A percentile compares a stretch with the other conserved stretches of the same genome.
Evolutionary conservation across 37 sponge, comb jelly and placozoan species (phyloP).

Genomic region (Oopsacas minuta): DNA sequence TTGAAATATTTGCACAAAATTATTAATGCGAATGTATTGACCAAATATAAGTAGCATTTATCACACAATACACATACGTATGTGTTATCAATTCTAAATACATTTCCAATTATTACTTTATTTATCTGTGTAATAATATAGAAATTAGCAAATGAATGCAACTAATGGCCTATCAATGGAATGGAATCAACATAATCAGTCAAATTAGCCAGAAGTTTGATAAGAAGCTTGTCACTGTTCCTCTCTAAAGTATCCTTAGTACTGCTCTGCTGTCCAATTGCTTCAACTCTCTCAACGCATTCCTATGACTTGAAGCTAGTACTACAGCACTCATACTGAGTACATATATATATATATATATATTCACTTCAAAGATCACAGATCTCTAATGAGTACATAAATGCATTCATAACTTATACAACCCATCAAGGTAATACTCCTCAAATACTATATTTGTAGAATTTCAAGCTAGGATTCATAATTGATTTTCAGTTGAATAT

Average conservation of each 20-base stretch:
- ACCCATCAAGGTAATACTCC: not conserved
- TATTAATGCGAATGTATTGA: too few species aligned
- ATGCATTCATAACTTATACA: not conserved
- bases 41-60: too few species aligned
- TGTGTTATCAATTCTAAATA: too few species aligned
- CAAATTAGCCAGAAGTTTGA: too few species aligned
- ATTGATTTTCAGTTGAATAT: not conserved
- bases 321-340: not conserved
- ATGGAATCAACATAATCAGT: too few species aligned
- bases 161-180: too few species aligned
- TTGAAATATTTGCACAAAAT: too few species aligned
- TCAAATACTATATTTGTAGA: not conserved
- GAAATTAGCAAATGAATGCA: too few species aligned
- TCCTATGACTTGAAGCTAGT: not conserved
- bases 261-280: not conserved
- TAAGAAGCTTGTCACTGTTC: not conserved
- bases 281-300: not conserved
- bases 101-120: too few species aligned
- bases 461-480: not conserved
- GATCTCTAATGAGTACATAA: not conserved
- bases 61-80: too few species aligned
- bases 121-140: too few species aligned
- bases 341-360: slow-evolving; percentile 10
- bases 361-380: slow-evolving; percentile 5
- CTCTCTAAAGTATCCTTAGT: slow-evolving; percentile 6